These are phyloP conservation scores for Myopa tessellatipennis DNA, from an alignment of 2,888 invertebrate species.

Conservation along the genomic window DNA sequence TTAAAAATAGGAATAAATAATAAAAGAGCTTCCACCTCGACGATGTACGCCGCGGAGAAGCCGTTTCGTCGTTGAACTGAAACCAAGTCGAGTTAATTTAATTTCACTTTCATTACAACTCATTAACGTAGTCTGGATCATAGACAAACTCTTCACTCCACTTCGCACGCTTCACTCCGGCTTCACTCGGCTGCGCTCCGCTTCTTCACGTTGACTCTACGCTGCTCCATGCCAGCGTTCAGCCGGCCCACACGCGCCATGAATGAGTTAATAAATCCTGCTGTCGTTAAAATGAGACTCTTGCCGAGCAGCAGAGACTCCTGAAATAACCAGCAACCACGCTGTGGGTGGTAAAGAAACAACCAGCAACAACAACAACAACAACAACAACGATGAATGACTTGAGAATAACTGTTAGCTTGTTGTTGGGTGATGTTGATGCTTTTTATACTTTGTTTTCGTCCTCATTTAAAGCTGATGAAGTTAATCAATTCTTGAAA, in stretches of 20 bases:
- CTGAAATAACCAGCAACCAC: constrained; percentile 18
- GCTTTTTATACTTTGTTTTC: neutral
- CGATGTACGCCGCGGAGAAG: neutral
- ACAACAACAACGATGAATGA: neutral
- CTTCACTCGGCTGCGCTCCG: neutral
- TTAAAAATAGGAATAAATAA: too few relatives aligned
- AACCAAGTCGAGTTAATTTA: constrained; percentile 40
- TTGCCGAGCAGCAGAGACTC: neutral
- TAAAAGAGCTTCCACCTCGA: too few relatives aligned
- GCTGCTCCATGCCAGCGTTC: neutral
- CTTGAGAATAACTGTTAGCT: too few relatives aligned
- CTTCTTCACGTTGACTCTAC: neutral
- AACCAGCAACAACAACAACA: neutral
- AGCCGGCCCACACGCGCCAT: constrained; percentile 17
- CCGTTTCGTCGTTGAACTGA: neutral
- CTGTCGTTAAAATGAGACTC: neutral
- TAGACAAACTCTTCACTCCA: neutral
- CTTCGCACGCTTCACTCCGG: neutral
- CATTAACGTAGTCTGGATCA: constrained; percentile 41
- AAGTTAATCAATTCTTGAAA: constrained; percentile 25
- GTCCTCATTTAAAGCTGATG: constrained; percentile 14
- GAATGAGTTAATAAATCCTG: constrained; percentile 38
- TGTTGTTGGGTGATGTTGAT: neutral
- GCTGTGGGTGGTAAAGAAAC: constrained; percentile 20
- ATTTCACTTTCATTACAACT: constrained; percentile 47